phyloP scores from a whole-genome alignment of 2,113 vertebrate genomes.

The Mugil cephalus region DNA sequence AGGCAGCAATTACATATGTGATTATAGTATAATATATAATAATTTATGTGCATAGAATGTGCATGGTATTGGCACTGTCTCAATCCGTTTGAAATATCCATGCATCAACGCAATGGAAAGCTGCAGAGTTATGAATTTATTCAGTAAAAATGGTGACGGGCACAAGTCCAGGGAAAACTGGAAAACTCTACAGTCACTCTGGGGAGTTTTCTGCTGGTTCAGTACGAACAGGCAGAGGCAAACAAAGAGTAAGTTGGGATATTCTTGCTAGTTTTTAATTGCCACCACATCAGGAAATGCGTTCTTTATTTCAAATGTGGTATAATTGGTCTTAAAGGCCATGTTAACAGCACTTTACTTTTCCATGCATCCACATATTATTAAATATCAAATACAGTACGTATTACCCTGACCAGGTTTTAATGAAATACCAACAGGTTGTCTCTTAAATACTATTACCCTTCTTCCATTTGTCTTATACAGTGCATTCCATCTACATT shows the following conservation, averaged over 20 bases:
- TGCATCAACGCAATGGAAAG: background rate
- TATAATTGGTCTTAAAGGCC: background rate
- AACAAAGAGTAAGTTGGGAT: background rate
- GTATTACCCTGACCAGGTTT: too few species aligned
- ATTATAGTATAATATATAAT: too few species aligned
- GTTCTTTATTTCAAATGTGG: background rate
- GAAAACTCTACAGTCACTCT: background rate
- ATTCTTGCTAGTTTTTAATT: background rate
- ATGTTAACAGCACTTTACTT: background rate
- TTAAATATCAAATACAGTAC: too few species aligned
- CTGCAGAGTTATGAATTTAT: background rate
- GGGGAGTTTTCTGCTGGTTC: conserved; percentile 6
- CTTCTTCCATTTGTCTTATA: too few species aligned
- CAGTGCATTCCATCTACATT: too few species aligned
- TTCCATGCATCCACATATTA: background rate
- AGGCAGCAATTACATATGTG: too few species aligned
- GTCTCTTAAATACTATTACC: too few species aligned
- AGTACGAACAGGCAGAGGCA: conserved; percentile 6
- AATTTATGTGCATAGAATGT: too few species aligned
- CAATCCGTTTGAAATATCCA: background rate
- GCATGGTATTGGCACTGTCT: too few species aligned
- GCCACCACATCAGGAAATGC: background rate
- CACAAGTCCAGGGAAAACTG: background rate
- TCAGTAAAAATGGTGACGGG: conserved; percentile 6
- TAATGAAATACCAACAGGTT: too few species aligned